A percentile compares a stretch with the other conserved stretches of the same genome.
phyloP scores from a whole-genome alignment of 2,888 invertebrate species.

The Pterostichus madidus region DNA sequence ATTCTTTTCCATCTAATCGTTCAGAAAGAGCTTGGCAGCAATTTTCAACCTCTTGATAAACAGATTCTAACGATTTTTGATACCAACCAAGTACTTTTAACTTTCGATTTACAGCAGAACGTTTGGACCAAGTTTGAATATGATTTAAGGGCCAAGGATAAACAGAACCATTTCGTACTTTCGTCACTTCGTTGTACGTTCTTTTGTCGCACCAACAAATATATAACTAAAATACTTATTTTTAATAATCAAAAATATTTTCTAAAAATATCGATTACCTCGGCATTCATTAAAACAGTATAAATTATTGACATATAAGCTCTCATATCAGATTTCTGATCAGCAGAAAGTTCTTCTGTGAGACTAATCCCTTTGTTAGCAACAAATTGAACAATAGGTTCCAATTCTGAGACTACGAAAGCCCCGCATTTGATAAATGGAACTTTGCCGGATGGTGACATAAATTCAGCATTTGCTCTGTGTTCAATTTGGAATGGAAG shows the following conservation, averaged over 20 bases:
- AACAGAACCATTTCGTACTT: slow-evolving; percentile 90
- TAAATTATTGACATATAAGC: slow-evolving; percentile 96
- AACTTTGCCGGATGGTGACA: slow-evolving; percentile 96
- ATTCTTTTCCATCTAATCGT: slow-evolving; percentile 88
- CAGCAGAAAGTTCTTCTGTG: slow-evolving; percentile 84
- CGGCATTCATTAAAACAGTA: slow-evolving; percentile 93
- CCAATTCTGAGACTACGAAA: slow-evolving; percentile 93
- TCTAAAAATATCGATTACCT: slow-evolving; percentile 79
- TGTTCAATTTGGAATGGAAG: slow-evolving; percentile 90
- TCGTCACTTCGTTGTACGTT: slow-evolving; percentile 90
- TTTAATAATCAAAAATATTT: slow-evolving; percentile 1
- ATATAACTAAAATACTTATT: slow-evolving; percentile 81
- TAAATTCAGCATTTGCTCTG: slow-evolving; percentile 95
- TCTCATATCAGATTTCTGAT: slow-evolving; percentile 93
- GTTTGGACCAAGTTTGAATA: slow-evolving; percentile 89
- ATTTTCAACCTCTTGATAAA: slow-evolving; percentile 87
- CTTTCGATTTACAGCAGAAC: slow-evolving; percentile 83
- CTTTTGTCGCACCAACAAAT: slow-evolving; percentile 91
- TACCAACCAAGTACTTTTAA: slow-evolving; percentile 91
- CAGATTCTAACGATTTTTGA: slow-evolving; percentile 88
- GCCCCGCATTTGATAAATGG: slow-evolving; percentile 96
- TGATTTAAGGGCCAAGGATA: slow-evolving; percentile 96
- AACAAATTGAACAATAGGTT: slow-evolving; percentile 94
- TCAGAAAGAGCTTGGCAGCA: slow-evolving; percentile 94
- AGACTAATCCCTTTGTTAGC: slow-evolving; percentile 90